Conservation (phyloP, 1,140 invertebrate species). For the Cephus cinctus region DNA sequence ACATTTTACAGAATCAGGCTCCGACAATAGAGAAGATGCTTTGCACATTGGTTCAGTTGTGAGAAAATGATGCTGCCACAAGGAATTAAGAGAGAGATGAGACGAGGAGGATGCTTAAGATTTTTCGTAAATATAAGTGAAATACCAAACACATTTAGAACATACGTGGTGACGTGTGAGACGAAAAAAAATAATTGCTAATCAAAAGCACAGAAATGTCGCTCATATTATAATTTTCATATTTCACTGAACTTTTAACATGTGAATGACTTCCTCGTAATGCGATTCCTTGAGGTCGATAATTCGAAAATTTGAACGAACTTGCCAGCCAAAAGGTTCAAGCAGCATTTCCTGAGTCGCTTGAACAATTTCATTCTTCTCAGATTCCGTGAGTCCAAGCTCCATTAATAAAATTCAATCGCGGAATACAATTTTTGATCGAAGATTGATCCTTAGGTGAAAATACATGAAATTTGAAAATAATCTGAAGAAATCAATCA, state of each 20-base stretch:
- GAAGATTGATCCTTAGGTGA: too few species aligned
- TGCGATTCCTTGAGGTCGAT: constrained; percentile 59
- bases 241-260: constrained; percentile 55
- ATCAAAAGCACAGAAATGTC: too few species aligned
- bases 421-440: too few species aligned
- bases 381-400: neutral
- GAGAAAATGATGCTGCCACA: constrained; percentile 57
- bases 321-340: constrained; percentile 61
- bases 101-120: too few species aligned
- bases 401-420: neutral
- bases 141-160: too few species aligned
- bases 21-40: constrained; percentile 50
- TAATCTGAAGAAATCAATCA: too few species aligned
- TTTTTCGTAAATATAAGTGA: too few species aligned
- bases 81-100: too few species aligned
- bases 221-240: constrained; percentile 7
- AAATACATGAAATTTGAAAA: too few species aligned
- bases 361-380: neutral
- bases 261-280: constrained; percentile 57
- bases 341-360: constrained; percentile 44
- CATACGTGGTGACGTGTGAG: too few species aligned
- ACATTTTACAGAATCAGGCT: constrained; percentile 54
- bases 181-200: too few species aligned
- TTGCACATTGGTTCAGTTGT: constrained; percentile 53
- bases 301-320: constrained; percentile 56